Evolutionary conservation across 2,797 vertebrate genomes (phyloP).

Genomic region (Dendrocincla fuliginosa): DNA sequence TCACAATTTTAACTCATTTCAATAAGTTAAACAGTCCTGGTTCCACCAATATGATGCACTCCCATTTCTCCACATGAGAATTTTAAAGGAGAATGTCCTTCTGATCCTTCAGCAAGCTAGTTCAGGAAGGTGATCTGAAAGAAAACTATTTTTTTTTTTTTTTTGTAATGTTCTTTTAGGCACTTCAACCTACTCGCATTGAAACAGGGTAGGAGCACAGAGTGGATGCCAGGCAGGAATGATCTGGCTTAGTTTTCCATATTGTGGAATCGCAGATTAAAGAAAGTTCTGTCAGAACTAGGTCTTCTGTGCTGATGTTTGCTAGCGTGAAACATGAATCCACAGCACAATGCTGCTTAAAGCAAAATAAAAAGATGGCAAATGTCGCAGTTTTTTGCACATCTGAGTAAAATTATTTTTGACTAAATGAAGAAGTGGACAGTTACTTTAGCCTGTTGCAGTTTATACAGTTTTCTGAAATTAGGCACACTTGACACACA

Average conservation of each 20-base stretch:
- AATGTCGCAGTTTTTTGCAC: background rate
- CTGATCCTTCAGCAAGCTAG: background rate
- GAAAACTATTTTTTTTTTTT: background rate
- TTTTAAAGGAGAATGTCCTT: background rate
- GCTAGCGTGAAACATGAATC: background rate
- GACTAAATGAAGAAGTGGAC: background rate
- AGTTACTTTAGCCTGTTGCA: background rate
- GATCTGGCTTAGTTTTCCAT: background rate
- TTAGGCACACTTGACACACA: background rate
- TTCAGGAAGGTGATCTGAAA: background rate
- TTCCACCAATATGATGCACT: background rate
- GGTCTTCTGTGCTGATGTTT: background rate
- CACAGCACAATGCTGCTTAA: background rate
- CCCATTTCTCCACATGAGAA: background rate
- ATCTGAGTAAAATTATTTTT: background rate
- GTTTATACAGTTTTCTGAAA: background rate
- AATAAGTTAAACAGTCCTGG: background rate
- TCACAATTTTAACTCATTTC: background rate
- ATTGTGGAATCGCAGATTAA: background rate
- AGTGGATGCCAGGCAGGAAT: background rate
- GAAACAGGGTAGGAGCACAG: background rate
- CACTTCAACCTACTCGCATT: background rate
- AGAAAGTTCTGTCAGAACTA: background rate
- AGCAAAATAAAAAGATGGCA: background rate
- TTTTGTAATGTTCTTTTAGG: background rate